Evolutionary conservation across 2,113 vertebrate species (phyloP), one percentile per base, ranked within the genome.

Genomic region (Cacatua alba): DNA sequence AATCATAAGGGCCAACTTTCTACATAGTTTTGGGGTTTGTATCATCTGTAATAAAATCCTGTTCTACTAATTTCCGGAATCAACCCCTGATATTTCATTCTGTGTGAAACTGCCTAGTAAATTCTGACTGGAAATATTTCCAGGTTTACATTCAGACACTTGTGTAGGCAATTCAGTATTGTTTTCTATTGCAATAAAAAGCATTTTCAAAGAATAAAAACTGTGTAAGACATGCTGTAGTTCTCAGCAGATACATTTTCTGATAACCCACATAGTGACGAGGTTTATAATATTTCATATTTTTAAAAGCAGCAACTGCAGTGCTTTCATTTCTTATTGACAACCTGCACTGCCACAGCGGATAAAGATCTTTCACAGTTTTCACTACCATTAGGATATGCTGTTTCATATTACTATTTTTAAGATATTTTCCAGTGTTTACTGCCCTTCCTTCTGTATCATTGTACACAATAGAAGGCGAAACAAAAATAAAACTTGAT

Each of bases 291-390:
- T 87, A 84, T 85, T 74, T n/a, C 13, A 13, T 60, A 35, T 69
- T 94, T 91, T 87, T 75, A 44, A 85, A 78, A 79, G 13, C 18
- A 91, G 14, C 18, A 76, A 13, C 39, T 44, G 35, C 18, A 94
- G 8, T 72, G 44, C 43, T 55, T 92, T 92, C 19, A 75, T 84
- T 94, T 92, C 52, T 64, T 90, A 79, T 12, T 85, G 75, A 85
- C 62, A 93, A 52, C 20, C 29, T 85, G 39, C 48, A 82, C 26
- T 80, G 33, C 23, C 33, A 44, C 8, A 57, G 18, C 67, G 93
- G 88, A 91, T 82, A 88, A 93, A 91, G 31, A 52, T 90, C 43
- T 82, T 93, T 72, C 48, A 91, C 49, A 69, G 62, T 90, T 88
- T 94, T 90, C 70, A 90, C 82, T 82, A 60, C 35, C 53, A 48